Evolutionary conservation across 2,888 invertebrate genomes (phyloP).

Genomic region (Brachyptera risi): DNA sequence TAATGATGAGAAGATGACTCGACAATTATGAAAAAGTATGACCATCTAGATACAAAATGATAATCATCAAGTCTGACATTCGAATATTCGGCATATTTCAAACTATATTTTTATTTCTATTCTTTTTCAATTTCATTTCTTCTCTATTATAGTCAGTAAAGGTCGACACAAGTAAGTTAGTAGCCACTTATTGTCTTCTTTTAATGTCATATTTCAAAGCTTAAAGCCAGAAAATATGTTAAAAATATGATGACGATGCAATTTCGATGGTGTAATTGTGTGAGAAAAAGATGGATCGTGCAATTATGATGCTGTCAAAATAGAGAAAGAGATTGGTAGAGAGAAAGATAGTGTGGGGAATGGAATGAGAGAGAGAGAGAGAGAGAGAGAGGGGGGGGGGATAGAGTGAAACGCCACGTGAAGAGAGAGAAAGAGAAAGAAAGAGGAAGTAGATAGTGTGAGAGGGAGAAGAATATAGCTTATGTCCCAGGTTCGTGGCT

Average conservation of each 20-base stretch:
- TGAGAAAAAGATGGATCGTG: constrained; percentile 19
- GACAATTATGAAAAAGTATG: too few relatives aligned
- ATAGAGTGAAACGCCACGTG: too few relatives aligned
- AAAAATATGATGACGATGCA: constrained; percentile 15
- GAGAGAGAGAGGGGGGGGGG: too few relatives aligned
- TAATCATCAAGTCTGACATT: too few relatives aligned
- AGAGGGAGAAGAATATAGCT: neutral
- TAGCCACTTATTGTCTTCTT: constrained; percentile 3
- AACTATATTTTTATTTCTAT: too few relatives aligned
- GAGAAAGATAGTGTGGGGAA: neutral
- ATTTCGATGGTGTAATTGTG: constrained; percentile 8
- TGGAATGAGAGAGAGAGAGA: too few relatives aligned
- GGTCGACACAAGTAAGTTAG: constrained; percentile 8
- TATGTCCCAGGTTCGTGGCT: constrained; percentile 7
- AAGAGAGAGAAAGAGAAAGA: neutral
- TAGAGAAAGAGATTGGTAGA: neutral
- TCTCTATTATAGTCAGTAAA: too few relatives aligned
- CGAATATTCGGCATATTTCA: too few relatives aligned
- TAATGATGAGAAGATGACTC: too few relatives aligned
- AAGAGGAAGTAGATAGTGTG: too few relatives aligned
- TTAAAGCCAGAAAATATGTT: constrained; percentile 15
- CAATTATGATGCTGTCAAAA: constrained; percentile 19
- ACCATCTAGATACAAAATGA: too few relatives aligned
- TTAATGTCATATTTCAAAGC: constrained; percentile 15
- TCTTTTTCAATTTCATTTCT: too few relatives aligned